Evolutionary conservation across 2,113 vertebrate genomes (phyloP).

Genomic region (Nicator chloris): DNA sequence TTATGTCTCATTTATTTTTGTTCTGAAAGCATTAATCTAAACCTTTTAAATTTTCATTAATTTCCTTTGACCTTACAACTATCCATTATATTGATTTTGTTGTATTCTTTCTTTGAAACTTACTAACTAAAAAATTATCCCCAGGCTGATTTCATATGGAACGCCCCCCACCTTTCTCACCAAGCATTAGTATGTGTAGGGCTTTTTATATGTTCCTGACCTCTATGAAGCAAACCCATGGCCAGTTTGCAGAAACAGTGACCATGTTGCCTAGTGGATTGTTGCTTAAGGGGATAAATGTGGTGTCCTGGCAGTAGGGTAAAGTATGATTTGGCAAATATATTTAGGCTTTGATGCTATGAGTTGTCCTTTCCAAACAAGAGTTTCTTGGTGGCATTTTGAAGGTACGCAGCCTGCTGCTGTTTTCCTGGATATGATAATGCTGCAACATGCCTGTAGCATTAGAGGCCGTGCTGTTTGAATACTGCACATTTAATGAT

Average conservation of each 20-base stretch:
- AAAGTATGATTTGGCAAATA: not conserved
- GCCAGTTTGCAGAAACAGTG: not conserved
- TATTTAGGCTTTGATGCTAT: not conserved
- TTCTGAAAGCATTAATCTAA: not conserved
- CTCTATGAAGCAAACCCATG: not conserved
- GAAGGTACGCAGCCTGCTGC: not conserved
- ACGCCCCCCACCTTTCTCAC: not conserved
- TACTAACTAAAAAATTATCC: not conserved
- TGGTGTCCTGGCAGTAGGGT: not conserved
- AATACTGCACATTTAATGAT: not conserved
- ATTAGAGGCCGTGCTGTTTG: not conserved
- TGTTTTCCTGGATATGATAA: constrained; percentile 37
- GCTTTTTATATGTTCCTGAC: not conserved
- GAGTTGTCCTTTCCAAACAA: constrained; percentile 29
- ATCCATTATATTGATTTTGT: not conserved
- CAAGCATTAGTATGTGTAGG: not conserved
- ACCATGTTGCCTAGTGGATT: not conserved
- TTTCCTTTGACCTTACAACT: not conserved
- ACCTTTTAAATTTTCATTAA: not conserved
- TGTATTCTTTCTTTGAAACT: not conserved
- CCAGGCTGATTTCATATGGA: not conserved
- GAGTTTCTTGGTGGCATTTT: constrained; percentile 26
- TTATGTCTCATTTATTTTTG: not conserved
- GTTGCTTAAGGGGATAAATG: not conserved
- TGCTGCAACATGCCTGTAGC: not conserved